Evolutionary conservation across 2,888 invertebrate genomes (phyloP).

Genomic region (Xestia rhomboidea): DNA sequence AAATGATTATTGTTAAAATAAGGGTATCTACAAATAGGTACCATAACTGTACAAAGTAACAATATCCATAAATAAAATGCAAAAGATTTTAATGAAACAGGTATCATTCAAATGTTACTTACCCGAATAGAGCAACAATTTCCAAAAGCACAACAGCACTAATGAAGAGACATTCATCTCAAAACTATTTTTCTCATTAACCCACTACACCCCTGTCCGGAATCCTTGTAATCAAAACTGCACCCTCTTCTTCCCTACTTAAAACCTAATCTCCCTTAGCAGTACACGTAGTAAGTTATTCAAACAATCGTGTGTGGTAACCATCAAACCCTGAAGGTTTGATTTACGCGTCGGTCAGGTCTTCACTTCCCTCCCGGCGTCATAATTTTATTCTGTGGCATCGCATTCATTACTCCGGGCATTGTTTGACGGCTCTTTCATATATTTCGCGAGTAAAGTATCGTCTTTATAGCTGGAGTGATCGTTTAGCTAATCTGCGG

Average conservation of each 20-base stretch:
- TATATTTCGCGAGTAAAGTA: constrained; percentile 60
- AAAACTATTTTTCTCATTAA: constrained; percentile 46
- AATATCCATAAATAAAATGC: neutral
- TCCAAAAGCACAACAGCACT: constrained; percentile 36
- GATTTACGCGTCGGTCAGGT: constrained; percentile 84
- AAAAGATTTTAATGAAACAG: neutral
- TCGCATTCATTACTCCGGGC: constrained; percentile 67
- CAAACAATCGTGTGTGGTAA: constrained; percentile 64
- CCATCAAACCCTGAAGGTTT: constrained; percentile 68
- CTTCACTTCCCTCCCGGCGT: constrained; percentile 86
- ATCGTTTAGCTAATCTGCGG: constrained; percentile 55
- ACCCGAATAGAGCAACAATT: constrained; percentile 14
- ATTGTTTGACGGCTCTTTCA: constrained; percentile 55
- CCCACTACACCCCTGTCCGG: constrained; percentile 39
- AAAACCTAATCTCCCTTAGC: constrained; percentile 39
- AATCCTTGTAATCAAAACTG: constrained; percentile 20
- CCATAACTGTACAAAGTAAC: neutral
- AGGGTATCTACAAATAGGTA: neutral
- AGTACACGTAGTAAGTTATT: constrained; percentile 23
- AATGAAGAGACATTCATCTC: constrained; percentile 54
- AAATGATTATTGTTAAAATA: neutral
- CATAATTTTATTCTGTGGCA: constrained; percentile 78
- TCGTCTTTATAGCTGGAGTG: constrained; percentile 51
- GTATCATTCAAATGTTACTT: neutral
- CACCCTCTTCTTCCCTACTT: constrained; percentile 1